phyloP scores from a whole-genome alignment of 2,113 vertebrate genomes.

The Rana temporaria region DNA sequence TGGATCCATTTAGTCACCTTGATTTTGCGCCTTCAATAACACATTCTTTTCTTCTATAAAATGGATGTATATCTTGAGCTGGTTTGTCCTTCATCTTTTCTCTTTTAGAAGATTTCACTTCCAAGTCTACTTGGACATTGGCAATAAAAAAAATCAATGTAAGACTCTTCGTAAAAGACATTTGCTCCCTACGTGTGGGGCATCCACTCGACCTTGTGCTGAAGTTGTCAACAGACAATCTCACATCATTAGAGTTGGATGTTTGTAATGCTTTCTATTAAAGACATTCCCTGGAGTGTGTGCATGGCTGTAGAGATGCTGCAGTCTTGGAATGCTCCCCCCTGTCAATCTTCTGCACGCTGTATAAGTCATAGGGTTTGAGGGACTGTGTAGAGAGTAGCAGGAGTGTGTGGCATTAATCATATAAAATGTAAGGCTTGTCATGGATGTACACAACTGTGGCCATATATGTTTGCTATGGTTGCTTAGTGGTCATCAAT shows the following conservation, averaged over 20 bases:
- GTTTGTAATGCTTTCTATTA: slow-evolving; percentile 49
- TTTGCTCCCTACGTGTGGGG: slow-evolving; percentile 15
- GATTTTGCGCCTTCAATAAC: background rate
- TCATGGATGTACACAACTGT: background rate
- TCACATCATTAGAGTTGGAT: slow-evolving; percentile 48
- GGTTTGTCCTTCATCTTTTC: background rate
- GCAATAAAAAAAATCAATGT: slow-evolving; percentile 15
- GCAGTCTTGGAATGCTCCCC: slow-evolving; percentile 22
- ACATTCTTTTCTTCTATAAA: background rate
- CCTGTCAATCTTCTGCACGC: slow-evolving; percentile 4
- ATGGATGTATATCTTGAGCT: background rate
- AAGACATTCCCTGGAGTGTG: slow-evolving; percentile 47
- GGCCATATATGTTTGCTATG: too few species aligned
- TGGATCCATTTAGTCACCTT: too few species aligned
- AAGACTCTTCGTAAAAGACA: background rate
- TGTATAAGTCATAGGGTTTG: slow-evolving; percentile 7
- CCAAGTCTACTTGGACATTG: background rate
- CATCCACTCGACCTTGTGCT: slow-evolving; percentile 39
- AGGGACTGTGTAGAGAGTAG: background rate
- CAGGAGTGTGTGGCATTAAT: background rate
- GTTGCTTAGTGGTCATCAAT: too few species aligned
- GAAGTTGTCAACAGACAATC: slow-evolving; percentile 52
- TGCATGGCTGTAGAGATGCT: slow-evolving; percentile 17
- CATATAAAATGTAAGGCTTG: background rate
- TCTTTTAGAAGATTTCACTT: background rate